Evolutionary conservation across 2,888 invertebrate genomes (phyloP).

Genomic region (Lathronympha strigana): DNA sequence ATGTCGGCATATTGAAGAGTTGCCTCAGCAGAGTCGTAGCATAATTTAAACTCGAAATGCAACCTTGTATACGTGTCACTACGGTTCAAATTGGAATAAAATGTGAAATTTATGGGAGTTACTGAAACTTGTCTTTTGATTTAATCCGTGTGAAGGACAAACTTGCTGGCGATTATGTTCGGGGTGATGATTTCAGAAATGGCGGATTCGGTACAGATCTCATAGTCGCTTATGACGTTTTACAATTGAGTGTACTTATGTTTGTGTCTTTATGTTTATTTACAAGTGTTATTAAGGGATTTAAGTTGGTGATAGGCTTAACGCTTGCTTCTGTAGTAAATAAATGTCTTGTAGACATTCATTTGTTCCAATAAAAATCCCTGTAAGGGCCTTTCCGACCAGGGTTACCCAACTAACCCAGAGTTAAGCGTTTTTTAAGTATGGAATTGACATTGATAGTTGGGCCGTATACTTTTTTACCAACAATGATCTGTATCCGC

Average conservation of each 20-base stretch:
- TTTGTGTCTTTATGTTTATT: conserved; percentile 20
- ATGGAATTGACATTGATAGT: too few species aligned
- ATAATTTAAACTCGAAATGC: background rate
- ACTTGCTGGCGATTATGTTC: conserved; percentile 3
- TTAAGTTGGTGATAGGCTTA: conserved; percentile 20
- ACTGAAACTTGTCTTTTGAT: background rate
- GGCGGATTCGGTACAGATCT: background rate
- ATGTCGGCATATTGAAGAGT: conserved; percentile 3
- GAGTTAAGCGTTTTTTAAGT: too few species aligned
- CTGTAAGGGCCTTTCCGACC: too few species aligned
- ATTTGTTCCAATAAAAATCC: too few species aligned
- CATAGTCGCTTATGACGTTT: conserved; percentile 3
- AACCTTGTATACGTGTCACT: background rate
- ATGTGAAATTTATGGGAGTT: background rate
- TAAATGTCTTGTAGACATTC: conserved; percentile 1
- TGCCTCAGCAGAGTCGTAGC: background rate
- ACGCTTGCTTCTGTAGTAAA: conserved; percentile 1
- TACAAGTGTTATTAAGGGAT: conserved; percentile 8
- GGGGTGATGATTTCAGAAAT: background rate
- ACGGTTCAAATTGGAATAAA: background rate
- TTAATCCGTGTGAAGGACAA: conserved; percentile 19
- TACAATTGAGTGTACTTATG: background rate
- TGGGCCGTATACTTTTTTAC: too few species aligned
- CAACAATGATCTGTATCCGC: too few species aligned
- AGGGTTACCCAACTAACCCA: too few species aligned